A percentile compares a stretch with the other conserved stretches of the same genome.
phyloP scores from a whole-genome alignment of 2,113 vertebrate species.

The Dasypus novemcinctus region DNA sequence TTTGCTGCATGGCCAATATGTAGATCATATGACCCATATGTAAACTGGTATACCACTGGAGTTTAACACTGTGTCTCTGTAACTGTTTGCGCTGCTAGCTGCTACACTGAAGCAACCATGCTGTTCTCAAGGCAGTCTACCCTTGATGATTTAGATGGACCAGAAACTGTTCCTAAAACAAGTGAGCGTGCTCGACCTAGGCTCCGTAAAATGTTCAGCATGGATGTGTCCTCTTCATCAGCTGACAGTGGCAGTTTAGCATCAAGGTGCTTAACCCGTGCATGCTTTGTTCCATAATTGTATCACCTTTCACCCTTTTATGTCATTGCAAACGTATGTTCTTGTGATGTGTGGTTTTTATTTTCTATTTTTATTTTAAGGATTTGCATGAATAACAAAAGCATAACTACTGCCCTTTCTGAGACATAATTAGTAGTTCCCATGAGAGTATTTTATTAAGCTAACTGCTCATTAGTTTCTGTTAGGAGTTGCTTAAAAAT shows the following conservation, averaged over 20 bases:
- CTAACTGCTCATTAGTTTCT: constrained; percentile 34
- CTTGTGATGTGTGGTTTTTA: neutral
- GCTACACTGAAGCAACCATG: constrained; percentile 97
- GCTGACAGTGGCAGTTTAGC: constrained; percentile 95
- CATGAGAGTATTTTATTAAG: neutral
- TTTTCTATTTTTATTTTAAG: constrained; percentile 36
- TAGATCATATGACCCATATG: constrained; percentile 67
- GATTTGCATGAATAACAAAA: constrained; percentile 61
- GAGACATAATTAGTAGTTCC: neutral
- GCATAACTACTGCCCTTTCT: neutral
- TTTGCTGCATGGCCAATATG: constrained; percentile 80
- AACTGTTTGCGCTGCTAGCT: constrained; percentile 92
- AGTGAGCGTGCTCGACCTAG: constrained; percentile 97
- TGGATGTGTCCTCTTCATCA: constrained; percentile 96
- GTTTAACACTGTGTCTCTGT: constrained; percentile 86
- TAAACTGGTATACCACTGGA: constrained; percentile 58
- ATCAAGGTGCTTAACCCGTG: constrained; percentile 93
- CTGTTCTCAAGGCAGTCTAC: constrained; percentile 98
- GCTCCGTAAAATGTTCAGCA: constrained; percentile 95
- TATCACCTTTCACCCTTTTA: neutral
- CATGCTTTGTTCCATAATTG: constrained; percentile 83
- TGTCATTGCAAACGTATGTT: constrained; percentile 30
- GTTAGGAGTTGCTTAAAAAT: constrained; percentile 37
- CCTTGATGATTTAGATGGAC: constrained; percentile 96
- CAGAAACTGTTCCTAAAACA: constrained; percentile 96